These are phyloP conservation scores for Halyomorpha halys DNA, from an alignment of 1,140 invertebrate genomes.

Conservation along the genomic window DNA sequence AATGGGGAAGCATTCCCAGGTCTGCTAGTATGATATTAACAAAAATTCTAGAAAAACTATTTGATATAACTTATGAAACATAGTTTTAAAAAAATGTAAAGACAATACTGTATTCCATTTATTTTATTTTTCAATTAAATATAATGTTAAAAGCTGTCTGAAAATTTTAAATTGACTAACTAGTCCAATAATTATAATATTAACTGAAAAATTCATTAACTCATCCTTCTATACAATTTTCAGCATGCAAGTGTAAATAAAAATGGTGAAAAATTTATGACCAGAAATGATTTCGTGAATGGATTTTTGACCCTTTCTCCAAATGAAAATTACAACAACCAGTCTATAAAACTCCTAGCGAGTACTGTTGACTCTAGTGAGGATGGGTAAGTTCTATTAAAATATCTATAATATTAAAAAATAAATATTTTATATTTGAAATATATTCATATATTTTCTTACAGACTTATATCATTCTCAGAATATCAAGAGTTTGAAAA, in stretches of 20 bases:
- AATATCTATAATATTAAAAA: not conserved
- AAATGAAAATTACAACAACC: constrained; percentile 60
- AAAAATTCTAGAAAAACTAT: no score
- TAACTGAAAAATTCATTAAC: no score
- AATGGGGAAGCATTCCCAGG: no score
- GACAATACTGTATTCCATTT: no score
- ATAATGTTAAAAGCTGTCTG: no score
- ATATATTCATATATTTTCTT: not conserved
- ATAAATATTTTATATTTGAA: not conserved
- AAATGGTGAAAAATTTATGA: constrained; percentile 85
- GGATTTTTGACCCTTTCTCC: constrained; percentile 78
- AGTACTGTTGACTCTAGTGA: constrained; percentile 95
- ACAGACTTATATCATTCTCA: constrained; percentile 79
- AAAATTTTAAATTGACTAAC: no score
- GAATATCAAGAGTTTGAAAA: constrained; percentile 98
- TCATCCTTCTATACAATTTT: no score
- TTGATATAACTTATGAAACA: no score
- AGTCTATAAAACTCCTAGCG: constrained; percentile 82
- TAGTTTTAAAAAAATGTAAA: no score
- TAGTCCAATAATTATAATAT: no score
- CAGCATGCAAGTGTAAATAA: constrained; percentile 66
- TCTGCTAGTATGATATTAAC: no score
- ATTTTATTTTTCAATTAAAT: no score
- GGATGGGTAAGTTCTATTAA: constrained; percentile 60
- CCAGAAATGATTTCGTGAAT: constrained; percentile 81